Percentiles rank a stretch among this genome's conserved stretches.
Conservation (phyloP, 2,113 vertebrate genomes). For the Microtus oregoni region DNA sequence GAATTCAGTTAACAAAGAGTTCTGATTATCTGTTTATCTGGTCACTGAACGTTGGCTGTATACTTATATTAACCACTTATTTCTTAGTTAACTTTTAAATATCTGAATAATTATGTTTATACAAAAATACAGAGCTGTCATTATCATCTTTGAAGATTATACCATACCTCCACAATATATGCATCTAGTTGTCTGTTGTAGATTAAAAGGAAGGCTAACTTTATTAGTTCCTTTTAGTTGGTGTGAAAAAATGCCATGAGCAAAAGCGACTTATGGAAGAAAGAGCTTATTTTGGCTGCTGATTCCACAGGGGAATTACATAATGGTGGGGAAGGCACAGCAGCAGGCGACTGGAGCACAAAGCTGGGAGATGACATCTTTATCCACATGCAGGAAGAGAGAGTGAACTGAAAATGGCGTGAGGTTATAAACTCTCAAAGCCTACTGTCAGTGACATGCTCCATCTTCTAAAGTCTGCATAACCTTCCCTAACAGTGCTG, state of each 20-base stretch:
- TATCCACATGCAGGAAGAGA: not conserved
- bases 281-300: not conserved
- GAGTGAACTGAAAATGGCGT: not conserved
- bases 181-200: not conserved
- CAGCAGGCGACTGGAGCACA: not conserved
- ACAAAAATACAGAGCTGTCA: not conserved
- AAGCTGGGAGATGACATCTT: not conserved
- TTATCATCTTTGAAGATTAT: not conserved
- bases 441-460: not conserved
- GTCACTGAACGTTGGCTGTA: not conserved
- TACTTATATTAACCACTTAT: conserved; percentile 1
- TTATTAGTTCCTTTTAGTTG: not conserved
- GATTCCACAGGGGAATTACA: not conserved
- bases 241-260: not conserved
- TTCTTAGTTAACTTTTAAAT: not conserved
- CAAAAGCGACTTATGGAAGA: not conserved
- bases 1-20: not conserved
- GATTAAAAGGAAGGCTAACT: conserved; percentile 22
- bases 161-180: not conserved
- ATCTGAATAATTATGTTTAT: not conserved
- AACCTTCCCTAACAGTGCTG: not conserved
- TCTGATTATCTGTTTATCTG: not conserved
- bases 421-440: not conserved
- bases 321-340: not conserved
- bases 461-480: not conserved